These are phyloP conservation scores for Calosoma granatense DNA, from an alignment of 1,140 invertebrate species.

Conservation along the genomic window DNA sequence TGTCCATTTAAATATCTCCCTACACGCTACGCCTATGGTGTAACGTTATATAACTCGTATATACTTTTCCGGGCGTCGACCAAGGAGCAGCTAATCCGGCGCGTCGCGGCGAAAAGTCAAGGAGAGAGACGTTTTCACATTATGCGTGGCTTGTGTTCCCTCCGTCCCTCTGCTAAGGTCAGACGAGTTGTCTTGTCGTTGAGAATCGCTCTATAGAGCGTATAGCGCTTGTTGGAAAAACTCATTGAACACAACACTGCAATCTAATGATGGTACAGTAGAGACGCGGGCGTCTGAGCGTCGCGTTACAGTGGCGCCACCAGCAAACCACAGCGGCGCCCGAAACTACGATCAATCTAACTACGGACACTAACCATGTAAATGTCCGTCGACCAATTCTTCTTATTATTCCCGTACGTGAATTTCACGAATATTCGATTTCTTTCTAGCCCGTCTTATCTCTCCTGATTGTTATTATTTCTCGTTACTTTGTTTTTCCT, in stretches of 20 bases:
- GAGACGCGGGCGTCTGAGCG: slow-evolving; percentile 14
- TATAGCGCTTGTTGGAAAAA: too few species aligned
- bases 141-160: neutral
- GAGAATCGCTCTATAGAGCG: too few species aligned
- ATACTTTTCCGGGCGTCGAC: neutral
- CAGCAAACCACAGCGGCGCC: slow-evolving; percentile 19
- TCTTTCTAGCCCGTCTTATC: neutral
- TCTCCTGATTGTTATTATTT: too few species aligned
- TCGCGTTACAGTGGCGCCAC: slow-evolving; percentile 19
- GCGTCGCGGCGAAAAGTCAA: neutral
- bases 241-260: slow-evolving; percentile 7
- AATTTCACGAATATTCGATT: neutral
- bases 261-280: slow-evolving; percentile 12
- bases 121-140: neutral
- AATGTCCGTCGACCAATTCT: slow-evolving; percentile 11
- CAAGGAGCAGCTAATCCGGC: too few species aligned
- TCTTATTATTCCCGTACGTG: neutral
- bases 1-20: too few species aligned
- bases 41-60: neutral
- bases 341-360: slow-evolving; percentile 22
- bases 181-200: too few species aligned
- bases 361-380: slow-evolving; percentile 12
- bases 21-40: too few species aligned
- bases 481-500: neutral
- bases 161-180: too few species aligned